Evolutionary conservation across 1,140 invertebrate species (phyloP), one percentile per base, ranked within the genome.

Genomic region (Panonychus citri): DNA sequence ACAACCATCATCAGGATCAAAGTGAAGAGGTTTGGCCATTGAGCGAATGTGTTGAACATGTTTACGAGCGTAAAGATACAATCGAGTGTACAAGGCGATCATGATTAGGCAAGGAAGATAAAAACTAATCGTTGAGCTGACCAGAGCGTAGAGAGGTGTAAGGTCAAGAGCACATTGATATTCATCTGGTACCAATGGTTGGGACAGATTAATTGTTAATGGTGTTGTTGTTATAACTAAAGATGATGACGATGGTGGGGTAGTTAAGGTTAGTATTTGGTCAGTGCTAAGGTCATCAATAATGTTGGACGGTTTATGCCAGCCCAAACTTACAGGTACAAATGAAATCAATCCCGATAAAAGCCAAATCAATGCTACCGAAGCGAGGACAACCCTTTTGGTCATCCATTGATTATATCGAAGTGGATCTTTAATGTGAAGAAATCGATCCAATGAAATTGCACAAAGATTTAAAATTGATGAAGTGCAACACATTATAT

Each of bases 381-480:
- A 81, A 24, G 76, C 74, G 56, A 85, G 76, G 26, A 88, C 84
- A 57, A 87, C 79, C 63, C 80, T 75, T 61, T 84, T 78, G 21
- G 84, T 94, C 65, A 95, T 87, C 82, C 83, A 94, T 52, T 84
- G 78, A 12, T 87, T 86, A 70, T 97, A 98, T 67, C 86, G 67
- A 55, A 79, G 67, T 1, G 78, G 78, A 63, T 78, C 73, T 69
- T 93, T 93, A 67, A 97, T 98, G 71, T 97, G 91, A 62, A 95
- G 89, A 70, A 96, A 98, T 40, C 77, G 63, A 72, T 98, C 94
- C 63, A 98, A 75, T 52, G 88, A 91, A 66, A 98, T 97, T 57
- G 91, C 91, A 71, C 91, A 96, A 53, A 98, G 76, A 72, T 97
- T 97, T 56, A 98, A 76, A 64, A 98, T 98, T 59, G 90, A 96